Evolutionary conservation across 2,113 vertebrate genomes (phyloP).

Genomic region (Burhinus oedicnemus): DNA sequence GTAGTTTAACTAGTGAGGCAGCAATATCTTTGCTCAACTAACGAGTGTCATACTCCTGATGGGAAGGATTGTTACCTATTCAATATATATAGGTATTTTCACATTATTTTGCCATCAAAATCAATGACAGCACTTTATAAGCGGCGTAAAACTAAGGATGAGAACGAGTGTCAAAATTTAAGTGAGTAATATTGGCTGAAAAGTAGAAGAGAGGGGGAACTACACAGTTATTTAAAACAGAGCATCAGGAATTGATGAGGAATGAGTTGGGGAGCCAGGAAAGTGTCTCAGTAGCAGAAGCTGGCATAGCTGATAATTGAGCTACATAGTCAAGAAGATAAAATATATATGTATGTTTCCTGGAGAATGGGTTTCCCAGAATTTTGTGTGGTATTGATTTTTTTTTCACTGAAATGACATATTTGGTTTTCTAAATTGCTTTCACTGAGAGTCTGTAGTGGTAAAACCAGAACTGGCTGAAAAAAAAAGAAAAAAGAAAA

Average conservation of each 20-base stretch:
- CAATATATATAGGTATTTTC: neutral
- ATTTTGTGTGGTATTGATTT: constrained; percentile 52
- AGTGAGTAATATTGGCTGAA: neutral
- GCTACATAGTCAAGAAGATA: constrained; percentile 34
- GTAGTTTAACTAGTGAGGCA: neutral
- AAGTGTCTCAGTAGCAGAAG: constrained; percentile 31
- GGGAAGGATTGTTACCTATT: neutral
- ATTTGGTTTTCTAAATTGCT: constrained; percentile 39
- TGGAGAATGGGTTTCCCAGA: constrained; percentile 65
- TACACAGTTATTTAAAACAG: neutral
- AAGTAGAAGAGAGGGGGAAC: neutral
- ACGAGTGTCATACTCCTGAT: neutral
- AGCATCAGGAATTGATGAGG: constrained; percentile 20
- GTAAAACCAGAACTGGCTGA: neutral
- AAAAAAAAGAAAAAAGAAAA: no score
- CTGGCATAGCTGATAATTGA: constrained; percentile 27
- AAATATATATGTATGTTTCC: constrained; percentile 43
- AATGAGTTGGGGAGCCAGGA: constrained; percentile 40
- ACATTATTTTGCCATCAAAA: neutral
- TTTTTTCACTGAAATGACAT: neutral
- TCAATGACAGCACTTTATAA: neutral
- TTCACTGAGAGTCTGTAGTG: neutral
- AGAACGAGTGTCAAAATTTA: neutral
- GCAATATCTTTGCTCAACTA: neutral
- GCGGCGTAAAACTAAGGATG: neutral